These are phyloP conservation scores for Tinea pellionella DNA, from an alignment of 2,888 invertebrate species.

Conservation along the genomic window DNA sequence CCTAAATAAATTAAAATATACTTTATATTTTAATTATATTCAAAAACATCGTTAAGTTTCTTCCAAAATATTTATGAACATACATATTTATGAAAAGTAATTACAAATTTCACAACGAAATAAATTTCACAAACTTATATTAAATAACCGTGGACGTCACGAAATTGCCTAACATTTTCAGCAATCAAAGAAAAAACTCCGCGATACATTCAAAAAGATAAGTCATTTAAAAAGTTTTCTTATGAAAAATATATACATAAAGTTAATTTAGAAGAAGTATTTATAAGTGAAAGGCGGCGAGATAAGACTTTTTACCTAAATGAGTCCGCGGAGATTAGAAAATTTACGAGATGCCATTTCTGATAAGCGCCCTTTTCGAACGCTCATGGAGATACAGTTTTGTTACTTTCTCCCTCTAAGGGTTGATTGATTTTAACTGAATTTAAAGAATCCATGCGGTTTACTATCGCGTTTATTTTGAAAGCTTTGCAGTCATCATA, in stretches of 20 bases:
- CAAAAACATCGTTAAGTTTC: too few relatives aligned
- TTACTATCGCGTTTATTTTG: too few relatives aligned
- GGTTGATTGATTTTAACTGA: background rate
- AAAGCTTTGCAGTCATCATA: too few relatives aligned
- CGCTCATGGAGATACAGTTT: background rate
- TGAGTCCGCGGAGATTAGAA: background rate
- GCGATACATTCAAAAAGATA: conserved; percentile 6
- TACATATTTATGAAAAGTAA: background rate
- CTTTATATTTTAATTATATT: too few relatives aligned
- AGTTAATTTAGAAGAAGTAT: conserved; percentile 5
- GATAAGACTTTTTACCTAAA: background rate
- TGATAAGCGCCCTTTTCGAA: conserved; percentile 7
- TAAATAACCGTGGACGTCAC: background rate
- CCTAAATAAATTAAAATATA: too few relatives aligned
- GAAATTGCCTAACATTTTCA: background rate
- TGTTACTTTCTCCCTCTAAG: background rate
- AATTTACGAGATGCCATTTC: conserved; percentile 1
- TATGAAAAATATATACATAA: background rate
- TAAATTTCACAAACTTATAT: background rate
- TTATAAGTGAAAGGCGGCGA: background rate
- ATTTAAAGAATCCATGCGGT: too few relatives aligned
- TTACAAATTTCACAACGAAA: background rate
- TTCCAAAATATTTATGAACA: too few relatives aligned
- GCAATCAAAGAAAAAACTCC: conserved; percentile 1
- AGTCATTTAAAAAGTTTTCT: conserved; percentile 7